phyloP scores from a whole-genome alignment of 2,888 invertebrate genomes.

The Unio pictorum region DNA sequence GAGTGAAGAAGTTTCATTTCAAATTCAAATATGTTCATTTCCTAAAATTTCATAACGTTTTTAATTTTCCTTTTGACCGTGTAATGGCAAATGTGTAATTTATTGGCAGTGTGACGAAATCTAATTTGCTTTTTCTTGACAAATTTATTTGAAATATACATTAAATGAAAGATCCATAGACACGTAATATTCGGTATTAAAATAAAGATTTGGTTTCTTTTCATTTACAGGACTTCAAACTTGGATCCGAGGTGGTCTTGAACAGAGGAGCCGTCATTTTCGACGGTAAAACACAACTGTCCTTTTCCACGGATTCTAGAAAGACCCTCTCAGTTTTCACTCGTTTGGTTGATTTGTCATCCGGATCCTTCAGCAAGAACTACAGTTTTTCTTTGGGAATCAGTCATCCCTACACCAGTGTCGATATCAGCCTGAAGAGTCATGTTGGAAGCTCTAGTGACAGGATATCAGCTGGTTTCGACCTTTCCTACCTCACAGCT shows the following conservation, averaged over 20 bases:
- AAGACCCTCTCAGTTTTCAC: conserved; percentile 46
- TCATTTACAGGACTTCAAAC: conserved; percentile 36
- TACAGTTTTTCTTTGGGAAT: conserved; percentile 47
- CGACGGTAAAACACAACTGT: conserved; percentile 47
- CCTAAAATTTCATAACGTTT: no score
- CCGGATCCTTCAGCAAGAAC: conserved; percentile 32
- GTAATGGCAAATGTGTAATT: no score
- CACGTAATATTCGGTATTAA: neutral
- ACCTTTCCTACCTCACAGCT: conserved; percentile 48
- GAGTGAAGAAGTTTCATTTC: no score
- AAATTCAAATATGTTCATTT: no score
- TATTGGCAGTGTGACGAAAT: no score
- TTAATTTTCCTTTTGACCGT: no score
- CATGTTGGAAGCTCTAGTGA: conserved; percentile 37
- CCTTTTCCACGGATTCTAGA: conserved; percentile 43
- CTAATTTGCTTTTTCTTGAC: neutral
- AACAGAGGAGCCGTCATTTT: conserved; percentile 43
- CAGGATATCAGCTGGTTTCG: conserved; percentile 34
- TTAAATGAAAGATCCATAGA: no score
- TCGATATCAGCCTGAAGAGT: conserved; percentile 47
- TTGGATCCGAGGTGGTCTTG: conserved; percentile 45
- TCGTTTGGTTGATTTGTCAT: conserved; percentile 41
- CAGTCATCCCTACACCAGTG: conserved; percentile 50
- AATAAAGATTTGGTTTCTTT: neutral
- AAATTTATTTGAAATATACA: no score